These are phyloP conservation scores for Penaeus chinensis DNA, from an alignment of 1,140 invertebrate genomes.

Conservation along the genomic window DNA sequence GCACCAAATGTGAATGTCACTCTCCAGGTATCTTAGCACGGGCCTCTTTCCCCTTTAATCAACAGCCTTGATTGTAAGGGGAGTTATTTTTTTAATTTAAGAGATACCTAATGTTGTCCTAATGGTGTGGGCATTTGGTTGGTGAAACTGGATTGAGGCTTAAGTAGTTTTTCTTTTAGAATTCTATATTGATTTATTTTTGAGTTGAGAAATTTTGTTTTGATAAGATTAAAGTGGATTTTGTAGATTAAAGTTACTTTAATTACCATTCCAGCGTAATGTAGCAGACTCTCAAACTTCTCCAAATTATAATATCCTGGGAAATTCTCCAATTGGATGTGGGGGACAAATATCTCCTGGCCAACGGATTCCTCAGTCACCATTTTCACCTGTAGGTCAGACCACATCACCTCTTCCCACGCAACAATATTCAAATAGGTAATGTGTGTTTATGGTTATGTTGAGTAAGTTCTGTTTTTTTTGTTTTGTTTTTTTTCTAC, in stretches of 20 bases:
- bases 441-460: not conserved
- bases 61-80: constrained; percentile 43
- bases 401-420: constrained; percentile 43
- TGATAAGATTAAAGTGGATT: not conserved
- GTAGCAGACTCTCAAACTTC: constrained; percentile 55
- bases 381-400: constrained; percentile 54
- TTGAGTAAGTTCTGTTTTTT: no score
- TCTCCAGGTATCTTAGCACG: constrained; percentile 52
- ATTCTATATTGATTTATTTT: not conserved
- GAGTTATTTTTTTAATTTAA: constrained; percentile 21
- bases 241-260: not conserved
- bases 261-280: constrained; percentile 40
- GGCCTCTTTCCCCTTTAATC: constrained; percentile 47
- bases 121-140: constrained; percentile 36
- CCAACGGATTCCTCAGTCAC: constrained; percentile 53
- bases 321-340: constrained; percentile 42
- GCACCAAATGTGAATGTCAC: constrained; percentile 63
- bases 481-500: no score
- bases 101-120: not conserved
- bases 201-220: constrained; percentile 13
- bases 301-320: constrained; percentile 46
- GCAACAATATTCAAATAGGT: constrained; percentile 47
- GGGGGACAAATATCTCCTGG: constrained; percentile 52
- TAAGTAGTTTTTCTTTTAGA: not conserved
- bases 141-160: constrained; percentile 46